These are phyloP conservation scores for Lophura nycthemera DNA, from an alignment of 2,113 vertebrate genomes.

Conservation along the genomic window DNA sequence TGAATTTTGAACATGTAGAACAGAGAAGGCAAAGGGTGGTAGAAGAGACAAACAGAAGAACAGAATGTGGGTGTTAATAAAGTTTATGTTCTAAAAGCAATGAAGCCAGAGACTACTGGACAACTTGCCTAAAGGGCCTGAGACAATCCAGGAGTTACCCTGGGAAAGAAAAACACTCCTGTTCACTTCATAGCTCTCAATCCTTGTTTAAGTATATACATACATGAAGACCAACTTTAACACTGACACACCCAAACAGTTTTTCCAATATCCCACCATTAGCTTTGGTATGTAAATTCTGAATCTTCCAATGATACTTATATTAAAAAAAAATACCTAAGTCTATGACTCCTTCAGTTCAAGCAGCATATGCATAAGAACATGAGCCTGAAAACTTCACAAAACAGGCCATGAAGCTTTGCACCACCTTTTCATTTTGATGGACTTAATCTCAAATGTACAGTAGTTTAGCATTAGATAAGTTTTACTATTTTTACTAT, in stretches of 20 bases:
- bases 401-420: background rate
- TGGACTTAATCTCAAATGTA: background rate
- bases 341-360: background rate
- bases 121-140: background rate
- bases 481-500: background rate
- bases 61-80: background rate
- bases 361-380: background rate
- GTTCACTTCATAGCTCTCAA: background rate
- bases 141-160: background rate
- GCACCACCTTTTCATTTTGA: background rate
- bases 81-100: background rate
- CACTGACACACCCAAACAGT: background rate
- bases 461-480: background rate
- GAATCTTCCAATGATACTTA: background rate
- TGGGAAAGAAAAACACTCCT: background rate
- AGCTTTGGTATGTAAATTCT: background rate
- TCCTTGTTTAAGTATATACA: background rate
- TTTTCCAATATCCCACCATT: background rate
- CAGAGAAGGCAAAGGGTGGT: background rate
- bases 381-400: background rate
- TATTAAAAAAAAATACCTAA: background rate
- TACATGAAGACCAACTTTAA: background rate
- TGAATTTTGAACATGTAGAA: background rate
- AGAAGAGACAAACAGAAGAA: background rate
- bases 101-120: background rate